Evolutionary conservation across 2,113 vertebrate species (phyloP).

Genomic region (Rhabdomys dilectus): DNA sequence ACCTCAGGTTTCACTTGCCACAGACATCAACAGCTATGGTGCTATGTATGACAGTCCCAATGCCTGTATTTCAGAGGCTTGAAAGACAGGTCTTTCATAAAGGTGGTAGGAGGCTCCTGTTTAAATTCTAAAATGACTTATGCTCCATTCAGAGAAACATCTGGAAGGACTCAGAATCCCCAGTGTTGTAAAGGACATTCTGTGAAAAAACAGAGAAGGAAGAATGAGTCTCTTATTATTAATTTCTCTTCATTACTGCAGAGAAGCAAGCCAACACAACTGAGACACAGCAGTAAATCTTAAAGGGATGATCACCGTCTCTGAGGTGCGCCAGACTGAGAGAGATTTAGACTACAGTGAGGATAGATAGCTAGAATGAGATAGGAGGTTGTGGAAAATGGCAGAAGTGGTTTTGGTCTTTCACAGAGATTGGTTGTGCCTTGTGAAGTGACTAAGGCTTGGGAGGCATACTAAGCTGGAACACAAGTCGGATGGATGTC

Average conservation of each 20-base stretch:
- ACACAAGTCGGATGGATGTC: background rate
- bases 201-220: background rate
- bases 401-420: background rate
- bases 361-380: too few relatives aligned
- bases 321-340: background rate
- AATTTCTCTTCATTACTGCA: background rate
- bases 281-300: background rate
- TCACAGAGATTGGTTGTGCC: background rate
- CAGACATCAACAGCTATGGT: background rate
- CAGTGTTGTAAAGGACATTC: background rate
- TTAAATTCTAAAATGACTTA: background rate
- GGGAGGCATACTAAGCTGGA: background rate
- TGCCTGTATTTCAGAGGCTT: background rate
- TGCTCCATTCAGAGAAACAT: background rate
- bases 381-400: too few relatives aligned
- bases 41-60: background rate
- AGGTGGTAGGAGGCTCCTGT: background rate
- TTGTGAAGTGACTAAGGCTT: background rate
- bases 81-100: background rate
- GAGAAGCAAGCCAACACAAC: rapidly evolving
- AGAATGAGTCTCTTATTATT: background rate
- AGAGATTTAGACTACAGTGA: background rate
- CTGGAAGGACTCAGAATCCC: background rate
- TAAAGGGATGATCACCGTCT: background rate
- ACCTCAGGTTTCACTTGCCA: background rate